phyloP scores from a whole-genome alignment of 2,797 vertebrate genomes.

The Rousettus madagascariensis region DNA sequence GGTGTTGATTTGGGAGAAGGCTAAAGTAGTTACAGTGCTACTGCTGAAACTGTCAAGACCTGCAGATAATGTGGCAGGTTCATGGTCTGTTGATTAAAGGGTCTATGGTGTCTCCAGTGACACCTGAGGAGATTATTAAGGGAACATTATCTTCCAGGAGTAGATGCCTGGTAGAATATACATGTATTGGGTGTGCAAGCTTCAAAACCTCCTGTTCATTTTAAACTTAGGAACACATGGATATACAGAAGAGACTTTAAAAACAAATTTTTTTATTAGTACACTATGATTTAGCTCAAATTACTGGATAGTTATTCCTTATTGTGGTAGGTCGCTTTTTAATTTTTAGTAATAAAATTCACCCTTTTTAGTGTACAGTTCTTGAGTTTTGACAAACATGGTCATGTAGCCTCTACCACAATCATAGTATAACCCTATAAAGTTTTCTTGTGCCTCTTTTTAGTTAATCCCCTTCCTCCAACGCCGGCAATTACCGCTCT shows the following conservation, averaged over 20 bases:
- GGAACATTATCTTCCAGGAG: not conserved
- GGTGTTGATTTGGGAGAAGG: not conserved
- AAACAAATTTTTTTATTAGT: not conserved
- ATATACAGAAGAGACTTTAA: not conserved
- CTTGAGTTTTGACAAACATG: slow-evolving; percentile 1
- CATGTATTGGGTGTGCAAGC: not conserved
- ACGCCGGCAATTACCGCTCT: not conserved
- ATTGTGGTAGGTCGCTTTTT: not conserved
- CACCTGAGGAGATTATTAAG: not conserved
- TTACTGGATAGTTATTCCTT: not conserved
- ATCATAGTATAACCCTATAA: not conserved
- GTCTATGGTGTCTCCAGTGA: not conserved
- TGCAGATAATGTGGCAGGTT: not conserved
- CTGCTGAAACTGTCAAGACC: not conserved
- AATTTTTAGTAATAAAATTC: not conserved
- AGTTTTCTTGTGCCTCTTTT: not conserved
- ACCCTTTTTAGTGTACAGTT: not conserved
- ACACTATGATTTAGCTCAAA: not conserved
- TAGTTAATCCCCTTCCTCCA: not conserved
- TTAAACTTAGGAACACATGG: not conserved
- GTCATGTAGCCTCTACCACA: not conserved
- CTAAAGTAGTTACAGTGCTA: not conserved
- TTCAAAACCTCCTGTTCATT: not conserved
- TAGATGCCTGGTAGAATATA: not conserved
- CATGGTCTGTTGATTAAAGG: not conserved